Base-by-base conservation (phyloP, 2,797 vertebrate species). In the Diglossa cyanea region DNA sequence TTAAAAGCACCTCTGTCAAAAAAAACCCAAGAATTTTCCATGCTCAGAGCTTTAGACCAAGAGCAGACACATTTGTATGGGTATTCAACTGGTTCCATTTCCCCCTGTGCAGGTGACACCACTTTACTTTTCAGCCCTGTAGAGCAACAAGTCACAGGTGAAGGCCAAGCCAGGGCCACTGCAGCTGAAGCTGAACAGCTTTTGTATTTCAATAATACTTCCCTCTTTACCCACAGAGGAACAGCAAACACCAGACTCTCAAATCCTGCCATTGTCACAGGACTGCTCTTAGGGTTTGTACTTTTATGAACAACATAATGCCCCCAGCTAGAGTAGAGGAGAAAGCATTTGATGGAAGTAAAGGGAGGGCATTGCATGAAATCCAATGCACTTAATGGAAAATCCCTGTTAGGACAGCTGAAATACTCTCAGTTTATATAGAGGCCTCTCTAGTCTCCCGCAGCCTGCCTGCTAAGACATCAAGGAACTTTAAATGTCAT, bases 31-130 rank as follows among this genome's bases (percentile, higher is more conserved):
- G 5, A 12, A 4, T 44, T 74, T 78, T 54, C 39, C 13, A 15
- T 4, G 3, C 39, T 65, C 45, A 86, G 48, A 84, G 18, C 10
- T 24, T 63, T 63, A 51, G 1, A 20, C 5, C 0, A 0, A 60
- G 45, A 83, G 37, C 23, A 67, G 25, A 54, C 25, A 67, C 47
- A 58, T 73, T 68, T 3, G 3, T 30, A 31, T 16, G 55, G 35
- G 17, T 12, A 79, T 54, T 54, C 39, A 68, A 10, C 44, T 31
- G 28, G 20, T 88, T 58, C n/a, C 31, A 47, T 73, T 61, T 66
- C 39, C 24, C 30, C 0, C 0, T 37, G 6, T n/a, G 58, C 10
- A n/a, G 45, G 26, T 50, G 63, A 70, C 21, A 62, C 30, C 30
- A 20, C 55, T 65, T 82, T 19, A 15, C 20, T 79, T 75, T 60